Base-by-base conservation (phyloP, 2,888 invertebrate genomes). In the Lycophotia porphyrea region DNA sequence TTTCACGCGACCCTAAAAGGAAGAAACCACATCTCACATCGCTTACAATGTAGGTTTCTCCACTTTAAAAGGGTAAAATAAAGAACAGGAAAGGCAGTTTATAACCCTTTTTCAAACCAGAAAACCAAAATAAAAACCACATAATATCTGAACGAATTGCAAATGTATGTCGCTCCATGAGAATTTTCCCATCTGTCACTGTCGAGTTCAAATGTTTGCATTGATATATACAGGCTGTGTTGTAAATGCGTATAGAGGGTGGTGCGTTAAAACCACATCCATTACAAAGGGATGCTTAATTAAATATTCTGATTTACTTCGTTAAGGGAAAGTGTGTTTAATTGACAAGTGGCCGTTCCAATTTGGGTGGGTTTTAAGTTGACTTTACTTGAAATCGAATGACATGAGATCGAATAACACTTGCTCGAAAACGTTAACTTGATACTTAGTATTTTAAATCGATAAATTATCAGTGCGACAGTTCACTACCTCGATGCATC, bases 261-360 rank as follows among this genome's bases (percentile, higher is more conserved):
- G 63, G 13, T 44, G 36, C n/a, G 47, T 44, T 39, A 31, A 76
- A 82, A 67, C 77, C 82, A 58, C 82, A 60, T 52, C n/a, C 77
- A 68, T 79, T 65, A 60, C 21, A 11, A 24, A 9, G 36, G 36
- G 21, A 18, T 39, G 42, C 1, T 49, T 49, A 31, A 36, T 65
- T 74, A 65, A 18, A 65, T 81, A 75, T 65, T 74, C n/a, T 52
- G 65, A 52, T 60, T 81, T 42, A 60, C 5, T 36, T 36, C 8
- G n/a, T 27, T 15, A 49, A 47, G 5, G 2, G 13, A 64, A 47
- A 21, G n/a, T 11, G n/a, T 34, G 5, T 71, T 34, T 60, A 27
- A 39, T 61, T 80, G 15, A 31, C 9, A 49, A 69, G 24, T 36
- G 8, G 8, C n/a, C 80, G 36, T 36, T 36, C 2, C 2, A 55